These are phyloP conservation scores for Chironomus tepperi DNA, from an alignment of 1,140 invertebrate species.

Conservation along the genomic window DNA sequence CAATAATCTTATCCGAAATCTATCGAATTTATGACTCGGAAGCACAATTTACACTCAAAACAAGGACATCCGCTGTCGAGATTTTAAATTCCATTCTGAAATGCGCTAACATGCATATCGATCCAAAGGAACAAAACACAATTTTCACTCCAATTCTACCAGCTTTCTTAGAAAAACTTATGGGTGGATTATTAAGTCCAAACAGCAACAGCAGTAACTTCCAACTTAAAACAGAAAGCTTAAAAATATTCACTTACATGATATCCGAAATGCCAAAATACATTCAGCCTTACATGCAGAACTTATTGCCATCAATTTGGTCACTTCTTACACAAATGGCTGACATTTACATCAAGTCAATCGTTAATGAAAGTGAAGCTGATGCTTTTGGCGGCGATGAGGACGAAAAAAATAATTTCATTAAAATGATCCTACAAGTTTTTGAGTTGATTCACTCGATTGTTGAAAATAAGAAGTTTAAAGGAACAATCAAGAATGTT, in stretches of 20 bases:
- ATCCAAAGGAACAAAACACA: slow-evolving; percentile 56
- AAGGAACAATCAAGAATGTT: slow-evolving; percentile 54
- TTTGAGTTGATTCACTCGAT: slow-evolving; percentile 66
- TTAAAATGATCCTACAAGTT: slow-evolving; percentile 63
- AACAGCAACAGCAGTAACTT: slow-evolving; percentile 53
- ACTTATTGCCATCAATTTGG: slow-evolving; percentile 64
- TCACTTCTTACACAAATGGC: slow-evolving; percentile 59
- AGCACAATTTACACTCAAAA: slow-evolving; percentile 44
- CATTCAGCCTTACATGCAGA: slow-evolving; percentile 52
- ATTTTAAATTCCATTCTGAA: slow-evolving; percentile 36
- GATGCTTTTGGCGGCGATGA: slow-evolving; percentile 31
- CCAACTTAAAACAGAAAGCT: slow-evolving; percentile 61
- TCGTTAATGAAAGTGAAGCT: slow-evolving; percentile 36
- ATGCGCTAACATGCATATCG: slow-evolving; percentile 50
- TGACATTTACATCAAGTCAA: slow-evolving; percentile 41
- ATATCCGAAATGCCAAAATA: slow-evolving; percentile 57
- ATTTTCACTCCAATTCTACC: slow-evolving; percentile 58
- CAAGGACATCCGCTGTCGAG: slow-evolving; percentile 35
- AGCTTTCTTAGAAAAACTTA: slow-evolving; percentile 61
- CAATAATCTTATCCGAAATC: slow-evolving; percentile 67
- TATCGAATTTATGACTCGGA: slow-evolving; percentile 61
- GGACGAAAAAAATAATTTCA: slow-evolving; percentile 57
- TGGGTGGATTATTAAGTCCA: slow-evolving; percentile 51
- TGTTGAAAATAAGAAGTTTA: slow-evolving; percentile 52
- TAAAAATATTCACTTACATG: slow-evolving; percentile 57